These are phyloP conservation scores for Metalampra italica DNA, from an alignment of 2,888 invertebrate genomes.

Conservation along the genomic window DNA sequence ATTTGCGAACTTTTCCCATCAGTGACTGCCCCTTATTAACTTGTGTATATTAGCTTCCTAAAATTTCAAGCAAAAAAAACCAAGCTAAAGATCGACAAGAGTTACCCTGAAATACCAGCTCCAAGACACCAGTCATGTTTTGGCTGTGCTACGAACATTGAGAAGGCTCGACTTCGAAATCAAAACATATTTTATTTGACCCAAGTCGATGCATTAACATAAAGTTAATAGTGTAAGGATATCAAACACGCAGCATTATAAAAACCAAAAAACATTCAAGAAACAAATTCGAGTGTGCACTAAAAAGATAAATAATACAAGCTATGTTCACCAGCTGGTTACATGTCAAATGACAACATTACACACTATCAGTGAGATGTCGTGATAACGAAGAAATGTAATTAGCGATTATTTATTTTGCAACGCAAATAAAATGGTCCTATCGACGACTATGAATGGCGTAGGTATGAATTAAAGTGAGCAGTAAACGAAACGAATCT, in stretches of 20 bases:
- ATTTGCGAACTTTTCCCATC: too few species aligned
- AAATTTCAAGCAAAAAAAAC: too few species aligned
- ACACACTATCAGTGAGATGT: constrained; percentile 2
- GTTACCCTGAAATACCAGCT: not conserved
- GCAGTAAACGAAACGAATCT: too few species aligned
- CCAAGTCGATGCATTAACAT: too few species aligned
- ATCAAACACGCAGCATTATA: constrained; percentile 6
- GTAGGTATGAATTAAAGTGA: not conserved
- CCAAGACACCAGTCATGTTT: constrained; percentile 8
- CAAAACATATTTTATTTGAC: too few species aligned
- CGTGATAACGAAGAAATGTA: constrained; percentile 2
- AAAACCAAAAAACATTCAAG: not conserved
- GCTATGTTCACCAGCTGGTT: constrained; percentile 21
- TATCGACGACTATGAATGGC: not conserved
- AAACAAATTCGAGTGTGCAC: not conserved
- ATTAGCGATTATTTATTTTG: constrained; percentile 4
- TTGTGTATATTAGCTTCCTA: too few species aligned
- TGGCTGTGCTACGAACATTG: too few species aligned
- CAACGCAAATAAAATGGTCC: constrained; percentile 1
- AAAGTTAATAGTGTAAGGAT: not conserved
- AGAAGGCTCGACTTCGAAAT: too few species aligned
- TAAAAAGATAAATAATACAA: constrained; percentile 6
- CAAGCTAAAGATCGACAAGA: too few species aligned
- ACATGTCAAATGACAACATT: constrained; percentile 6
- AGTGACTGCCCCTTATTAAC: too few species aligned